Evolutionary conservation across 2,888 invertebrate genomes (phyloP), one percentile per base, ranked within the genome.

Genomic region (Andrena minutula): DNA sequence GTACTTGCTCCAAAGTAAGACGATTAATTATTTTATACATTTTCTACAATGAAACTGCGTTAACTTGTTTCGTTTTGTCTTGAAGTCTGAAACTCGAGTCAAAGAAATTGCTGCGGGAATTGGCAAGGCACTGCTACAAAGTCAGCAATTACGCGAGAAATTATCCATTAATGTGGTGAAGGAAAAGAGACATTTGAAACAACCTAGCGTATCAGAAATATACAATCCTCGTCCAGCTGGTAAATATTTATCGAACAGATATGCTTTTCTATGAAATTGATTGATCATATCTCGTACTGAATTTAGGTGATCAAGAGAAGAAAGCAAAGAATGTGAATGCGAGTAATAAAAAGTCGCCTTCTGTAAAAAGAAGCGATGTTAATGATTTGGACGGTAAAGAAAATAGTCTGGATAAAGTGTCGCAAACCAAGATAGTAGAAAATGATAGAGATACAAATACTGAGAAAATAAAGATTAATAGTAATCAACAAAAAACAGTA

Each of bases 1-100:
- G 93, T 75, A 91, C 80, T 75, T 93, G 93, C 71, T 72, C 84
- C 12, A 87, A 88, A 76, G 93, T 93, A 89, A 91, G 91, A 78
- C 26, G 20, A 61, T 51, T 78, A 16, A 26, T 53, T n/a, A 26
- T 30, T 35, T 1, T 35, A 16, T 58, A 41, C n/a, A 26, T 64
- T 41, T 41, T 35, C 51, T 51, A 30, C n/a, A 12, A 47, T 10
- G 8, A 41, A 68, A 10, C 58, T 26, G 32, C 28, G 16, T 6
- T 66, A 65, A 75, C 47, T 58, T 47, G n/a, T 23, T 12, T 71
- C 51, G 41, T 47, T 61, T 65, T 20, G 65, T 74, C 74, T 68
- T 28, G 65, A 61, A 79, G 63, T 71, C 30, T 26, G 86, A 90
- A 74, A 66, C 66, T 26, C 86, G 89, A 60, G 87, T 88, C 16